These are phyloP conservation scores for Drosophila ambigua DNA, from an alignment of 1,140 invertebrate genomes.

Conservation along the genomic window DNA sequence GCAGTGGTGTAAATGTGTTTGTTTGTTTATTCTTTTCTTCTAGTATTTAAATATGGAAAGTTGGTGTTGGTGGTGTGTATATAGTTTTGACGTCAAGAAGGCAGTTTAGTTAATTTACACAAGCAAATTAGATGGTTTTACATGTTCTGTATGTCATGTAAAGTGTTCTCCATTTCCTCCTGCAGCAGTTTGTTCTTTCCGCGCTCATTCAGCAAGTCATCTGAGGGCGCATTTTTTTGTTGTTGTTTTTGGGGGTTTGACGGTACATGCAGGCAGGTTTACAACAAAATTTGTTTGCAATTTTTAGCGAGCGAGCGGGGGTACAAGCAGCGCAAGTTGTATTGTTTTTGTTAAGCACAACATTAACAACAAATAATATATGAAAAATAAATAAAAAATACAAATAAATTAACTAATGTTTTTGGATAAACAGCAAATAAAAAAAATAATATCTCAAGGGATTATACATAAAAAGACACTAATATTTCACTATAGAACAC, in stretches of 20 bases:
- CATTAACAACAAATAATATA: conserved; percentile 56
- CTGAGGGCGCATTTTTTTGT: conserved; percentile 85
- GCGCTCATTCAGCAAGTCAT: conserved; percentile 97
- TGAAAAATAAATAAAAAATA: conserved; percentile 57
- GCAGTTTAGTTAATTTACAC: conserved; percentile 81
- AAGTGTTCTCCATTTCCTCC: conserved; percentile 99
- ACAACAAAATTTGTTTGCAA: conserved; percentile 29
- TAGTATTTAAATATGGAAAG: conserved; percentile 74
- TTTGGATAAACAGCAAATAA: conserved; percentile 25
- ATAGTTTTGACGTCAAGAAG: conserved; percentile 75
- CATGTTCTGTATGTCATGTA: conserved; percentile 99
- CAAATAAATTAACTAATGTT: conserved; percentile 54
- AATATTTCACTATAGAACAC: conserved; percentile 48
- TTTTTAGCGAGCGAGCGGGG: conserved; percentile 29
- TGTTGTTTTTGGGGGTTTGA: background rate
- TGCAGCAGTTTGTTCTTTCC: conserved; percentile 98
- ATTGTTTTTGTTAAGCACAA: conserved; percentile 57
- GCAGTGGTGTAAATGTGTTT: conserved; percentile 33
- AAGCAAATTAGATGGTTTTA: conserved; percentile 86
- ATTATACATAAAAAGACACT: conserved; percentile 19
- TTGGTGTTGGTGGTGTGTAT: conserved; percentile 6
- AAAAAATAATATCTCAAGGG: conserved; percentile 19
- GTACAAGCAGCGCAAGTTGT: conserved; percentile 47
- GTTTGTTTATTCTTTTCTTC: conserved; percentile 28
- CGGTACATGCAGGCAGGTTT: conserved; percentile 14